A percentile compares a stretch with the other conserved stretches of the same genome.
Evolutionary conservation across 2,113 vertebrate genomes (phyloP).

Genomic region (Sisor rabdophorus): DNA sequence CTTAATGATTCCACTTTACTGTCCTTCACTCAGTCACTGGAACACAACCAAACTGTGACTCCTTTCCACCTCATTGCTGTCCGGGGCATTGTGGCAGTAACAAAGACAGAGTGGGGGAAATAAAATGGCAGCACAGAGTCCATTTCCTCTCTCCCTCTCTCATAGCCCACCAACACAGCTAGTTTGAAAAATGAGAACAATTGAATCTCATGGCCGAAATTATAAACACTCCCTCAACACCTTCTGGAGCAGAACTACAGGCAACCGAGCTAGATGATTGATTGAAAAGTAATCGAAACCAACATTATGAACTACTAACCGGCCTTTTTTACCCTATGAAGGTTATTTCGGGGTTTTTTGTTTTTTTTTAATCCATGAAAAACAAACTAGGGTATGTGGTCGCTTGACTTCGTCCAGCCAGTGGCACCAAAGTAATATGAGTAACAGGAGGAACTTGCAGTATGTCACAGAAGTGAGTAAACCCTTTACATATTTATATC

Average conservation of each 20-base stretch:
- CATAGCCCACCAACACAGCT: conserved; percentile 1
- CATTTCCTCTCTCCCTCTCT: background rate
- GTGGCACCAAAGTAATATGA: too few species aligned
- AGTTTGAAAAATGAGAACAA: background rate
- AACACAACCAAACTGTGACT: background rate
- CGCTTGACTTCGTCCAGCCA: too few species aligned
- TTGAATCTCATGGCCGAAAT: background rate
- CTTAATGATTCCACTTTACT: background rate
- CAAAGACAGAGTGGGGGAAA: conserved; percentile 1
- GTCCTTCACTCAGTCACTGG: conserved; percentile 8
- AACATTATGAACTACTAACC: too few species aligned
- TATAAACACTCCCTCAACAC: background rate
- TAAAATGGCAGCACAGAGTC: background rate
- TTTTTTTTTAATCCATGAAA: too few species aligned
- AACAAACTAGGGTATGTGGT: too few species aligned
- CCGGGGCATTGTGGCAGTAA: background rate
- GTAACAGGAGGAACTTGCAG: too few species aligned
- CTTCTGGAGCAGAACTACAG: background rate
- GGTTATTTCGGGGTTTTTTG: too few species aligned
- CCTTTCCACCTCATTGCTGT: background rate
- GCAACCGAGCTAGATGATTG: too few species aligned
- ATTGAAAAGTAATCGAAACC: too few species aligned
- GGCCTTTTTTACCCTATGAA: too few species aligned
- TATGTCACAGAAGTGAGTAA: too few species aligned
- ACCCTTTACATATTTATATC: too few species aligned